A percentile compares a stretch with the other conserved stretches of the same genome.
These are phyloP conservation scores for Siphlonurus alternatus DNA, from an alignment of 2,888 invertebrate species.

Conservation along the genomic window DNA sequence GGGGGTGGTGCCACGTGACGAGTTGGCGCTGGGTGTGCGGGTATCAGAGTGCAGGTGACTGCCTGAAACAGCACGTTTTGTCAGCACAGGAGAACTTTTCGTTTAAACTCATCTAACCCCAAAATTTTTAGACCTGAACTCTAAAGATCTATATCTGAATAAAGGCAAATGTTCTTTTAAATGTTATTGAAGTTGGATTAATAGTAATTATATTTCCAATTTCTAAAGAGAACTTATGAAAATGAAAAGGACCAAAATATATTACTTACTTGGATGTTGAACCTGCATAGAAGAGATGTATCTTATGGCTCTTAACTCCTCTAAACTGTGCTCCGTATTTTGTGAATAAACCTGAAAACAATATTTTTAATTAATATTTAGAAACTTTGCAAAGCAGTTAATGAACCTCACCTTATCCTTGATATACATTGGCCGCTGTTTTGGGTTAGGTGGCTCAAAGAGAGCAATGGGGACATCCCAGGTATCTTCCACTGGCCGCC, in stretches of 20 bases:
- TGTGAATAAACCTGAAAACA: conserved; percentile 1
- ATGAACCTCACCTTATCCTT: too few relatives aligned
- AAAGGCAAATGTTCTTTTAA: too few relatives aligned
- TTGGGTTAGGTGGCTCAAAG: background rate
- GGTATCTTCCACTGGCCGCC: background rate
- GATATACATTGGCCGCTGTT: background rate
- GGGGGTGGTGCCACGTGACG: background rate
- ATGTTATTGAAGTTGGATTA: too few relatives aligned
- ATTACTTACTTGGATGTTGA: background rate
- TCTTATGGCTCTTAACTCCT: background rate
- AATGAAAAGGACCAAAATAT: background rate
- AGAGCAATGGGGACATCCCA: background rate
- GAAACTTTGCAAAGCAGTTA: too few relatives aligned
- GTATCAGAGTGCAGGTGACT: conserved; percentile 7
- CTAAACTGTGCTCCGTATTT: background rate
- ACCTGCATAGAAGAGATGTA: background rate
- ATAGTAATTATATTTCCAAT: too few relatives aligned
- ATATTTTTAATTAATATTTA: too few relatives aligned
- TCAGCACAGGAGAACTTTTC: too few relatives aligned
- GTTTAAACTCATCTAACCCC: too few relatives aligned
- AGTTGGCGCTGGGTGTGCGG: conserved; percentile 8
- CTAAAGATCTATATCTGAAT: too few relatives aligned
- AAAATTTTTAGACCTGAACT: too few relatives aligned
- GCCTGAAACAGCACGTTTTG: background rate
- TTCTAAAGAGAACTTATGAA: too few relatives aligned